Base-by-base conservation (phyloP, 2,888 invertebrate genomes). In the Rhagophthalmus giganteus region DNA sequence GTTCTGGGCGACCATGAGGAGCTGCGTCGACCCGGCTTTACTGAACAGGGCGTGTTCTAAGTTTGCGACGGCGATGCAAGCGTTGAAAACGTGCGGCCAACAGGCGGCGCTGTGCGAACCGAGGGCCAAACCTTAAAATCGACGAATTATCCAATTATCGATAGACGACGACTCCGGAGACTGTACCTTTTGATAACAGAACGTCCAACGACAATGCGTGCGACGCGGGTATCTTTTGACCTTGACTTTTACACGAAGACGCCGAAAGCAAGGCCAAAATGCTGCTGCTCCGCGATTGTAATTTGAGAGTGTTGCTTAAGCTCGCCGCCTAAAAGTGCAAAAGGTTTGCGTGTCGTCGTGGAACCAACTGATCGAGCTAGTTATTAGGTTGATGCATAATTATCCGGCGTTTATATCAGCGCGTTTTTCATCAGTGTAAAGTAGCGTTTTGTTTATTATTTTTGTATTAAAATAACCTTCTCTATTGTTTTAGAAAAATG, bases 41-140 rank as follows among this genome's bases (percentile, higher is more conserved):
- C 93, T 92, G 65, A 94, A 94, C 59, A 93, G 83, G 0, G 88
- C 87, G 70, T 94, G 94, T 66, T 97, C 97, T 66, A 96, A 76
- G 65, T 90, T 90, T 2, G 93, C 89, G 3, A 96, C 91, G 70
- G 95, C 94, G 26, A 94, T 86, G 62, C 94, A 94, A 11, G 94
- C 94, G 65, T 89, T 86, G 70, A 98, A 94, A 52, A 97, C 91
- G 69, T 97, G 94, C 56, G 90, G 89, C 97, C 97, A 97, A 66
- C 96, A 96, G 59, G 93, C 91, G 10, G 91, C 83, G 14, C 94
- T 91, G 67, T 94, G 94, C 26, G 94, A 92, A 2, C 94, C 95
- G 4, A 95, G 80, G 68, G 95, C 94, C 38, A 97, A 77, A 1
- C 95, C 94, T 67, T 1, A 14, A 44, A 33, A 38, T n/a, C n/a